Percentiles rank a stretch among this genome's conserved stretches.
phyloP scores from a whole-genome alignment of 1,140 invertebrate genomes.

The Drosophila pallidifrons region DNA sequence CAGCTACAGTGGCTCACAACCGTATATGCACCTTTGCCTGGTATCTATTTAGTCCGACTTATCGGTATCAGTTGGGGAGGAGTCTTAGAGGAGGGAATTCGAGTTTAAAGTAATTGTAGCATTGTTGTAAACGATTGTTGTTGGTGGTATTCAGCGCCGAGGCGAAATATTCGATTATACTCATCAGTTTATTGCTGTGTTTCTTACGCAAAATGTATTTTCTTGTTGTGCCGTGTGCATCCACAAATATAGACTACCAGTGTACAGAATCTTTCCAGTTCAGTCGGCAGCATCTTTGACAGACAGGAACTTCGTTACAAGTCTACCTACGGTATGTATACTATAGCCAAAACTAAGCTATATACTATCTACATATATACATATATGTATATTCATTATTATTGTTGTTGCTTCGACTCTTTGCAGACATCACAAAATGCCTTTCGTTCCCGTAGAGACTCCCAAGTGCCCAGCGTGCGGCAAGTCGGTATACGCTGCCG shows the following conservation, averaged over 20 bases:
- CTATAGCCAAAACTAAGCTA: conserved; percentile 5
- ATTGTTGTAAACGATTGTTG: conserved; percentile 5
- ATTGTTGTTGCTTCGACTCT: conserved; percentile 20
- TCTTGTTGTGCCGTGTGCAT: conserved; percentile 85
- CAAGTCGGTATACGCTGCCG: conserved; percentile 99
- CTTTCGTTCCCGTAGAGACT: conserved; percentile 98
- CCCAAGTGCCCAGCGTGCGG: conserved; percentile 99
- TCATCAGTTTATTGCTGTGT: conserved; percentile 66
- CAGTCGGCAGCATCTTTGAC: conserved; percentile 84
- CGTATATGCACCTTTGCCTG: not conserved
- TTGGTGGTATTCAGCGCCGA: conserved; percentile 5
- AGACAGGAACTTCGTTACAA: conserved; percentile 78
- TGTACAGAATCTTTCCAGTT: conserved; percentile 84
- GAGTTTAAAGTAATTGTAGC: not conserved
- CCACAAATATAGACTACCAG: conserved; percentile 85
- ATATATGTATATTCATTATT: conserved; percentile 23
- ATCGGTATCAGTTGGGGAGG: not conserved
- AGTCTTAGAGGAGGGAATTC: not conserved
- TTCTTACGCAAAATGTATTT: conserved; percentile 78
- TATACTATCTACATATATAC: conserved; percentile 16
- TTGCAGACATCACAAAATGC: conserved; percentile 89
- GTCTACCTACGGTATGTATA: conserved; percentile 73
- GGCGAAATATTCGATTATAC: conserved; percentile 38
- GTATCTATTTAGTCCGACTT: conserved; percentile 1
- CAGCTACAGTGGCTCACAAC: conserved; percentile 2